Percentiles rank a stretch among this genome's conserved stretches.
These are phyloP conservation scores for Columba livia DNA, from an alignment of 2,113 vertebrate genomes.

Conservation along the genomic window DNA sequence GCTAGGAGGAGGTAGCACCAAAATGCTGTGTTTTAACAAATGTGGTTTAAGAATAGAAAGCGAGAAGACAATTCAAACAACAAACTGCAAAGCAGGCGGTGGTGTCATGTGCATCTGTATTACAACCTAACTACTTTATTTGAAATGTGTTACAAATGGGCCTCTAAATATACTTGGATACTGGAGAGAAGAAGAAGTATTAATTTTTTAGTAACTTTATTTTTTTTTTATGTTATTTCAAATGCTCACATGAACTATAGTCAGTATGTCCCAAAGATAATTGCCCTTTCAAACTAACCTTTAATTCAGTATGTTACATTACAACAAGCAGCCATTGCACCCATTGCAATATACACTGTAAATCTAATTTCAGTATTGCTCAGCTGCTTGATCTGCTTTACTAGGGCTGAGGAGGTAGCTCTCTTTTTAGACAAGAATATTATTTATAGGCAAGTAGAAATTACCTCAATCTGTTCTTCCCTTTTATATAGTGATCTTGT, in stretches of 20 bases:
- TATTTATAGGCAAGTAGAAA: not conserved
- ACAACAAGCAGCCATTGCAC: not conserved
- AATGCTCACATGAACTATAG: not conserved
- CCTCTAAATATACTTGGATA: not conserved
- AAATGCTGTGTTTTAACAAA: constrained; percentile 15
- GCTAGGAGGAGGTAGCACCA: not conserved
- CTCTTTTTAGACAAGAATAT: not conserved
- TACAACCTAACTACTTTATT: not conserved
- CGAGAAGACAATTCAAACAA: not conserved
- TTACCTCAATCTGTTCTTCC: not conserved
- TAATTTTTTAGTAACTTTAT: not conserved
- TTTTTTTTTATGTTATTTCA: not conserved
- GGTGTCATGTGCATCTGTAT: not conserved
- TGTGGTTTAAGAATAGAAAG: constrained; percentile 47
- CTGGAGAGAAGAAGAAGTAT: not conserved
- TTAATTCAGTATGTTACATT: not conserved
- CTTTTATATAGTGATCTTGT: constrained; percentile 89
- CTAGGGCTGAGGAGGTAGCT: not conserved
- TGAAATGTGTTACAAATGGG: not conserved
- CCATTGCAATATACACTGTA: not conserved
- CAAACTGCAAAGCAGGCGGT: not conserved
- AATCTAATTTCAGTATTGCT: not conserved
- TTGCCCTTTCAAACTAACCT: not conserved
- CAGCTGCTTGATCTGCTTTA: not conserved
- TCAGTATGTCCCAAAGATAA: not conserved